Percentiles rank a stretch among this genome's conserved stretches.
Evolutionary conservation across 2,113 vertebrate genomes (phyloP).

Genomic region (Salvelinus namaycush): DNA sequence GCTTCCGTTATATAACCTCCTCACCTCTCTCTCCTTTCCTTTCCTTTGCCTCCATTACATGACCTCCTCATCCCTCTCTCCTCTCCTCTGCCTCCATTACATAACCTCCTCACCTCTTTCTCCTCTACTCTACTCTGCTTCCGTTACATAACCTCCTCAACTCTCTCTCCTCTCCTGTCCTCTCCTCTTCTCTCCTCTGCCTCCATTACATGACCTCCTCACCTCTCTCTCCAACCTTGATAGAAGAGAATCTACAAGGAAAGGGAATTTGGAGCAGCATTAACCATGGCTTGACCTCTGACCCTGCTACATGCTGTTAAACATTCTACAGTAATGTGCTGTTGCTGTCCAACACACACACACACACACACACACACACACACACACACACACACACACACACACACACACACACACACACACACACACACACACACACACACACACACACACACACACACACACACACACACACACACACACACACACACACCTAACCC

Average conservation of each 20-base stretch:
- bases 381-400: slow-evolving; percentile 23
- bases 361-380: slow-evolving; percentile 27
- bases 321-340: slow-evolving; percentile 44
- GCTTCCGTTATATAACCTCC: no score
- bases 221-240: slow-evolving; percentile 52
- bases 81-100: no score
- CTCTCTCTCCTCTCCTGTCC: no score
- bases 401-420: slow-evolving; percentile 8
- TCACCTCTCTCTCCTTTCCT: no score
- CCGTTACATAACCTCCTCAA: no score
- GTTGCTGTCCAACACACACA: slow-evolving; percentile 8
- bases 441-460: no score
- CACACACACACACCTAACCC: slow-evolving; percentile 1
- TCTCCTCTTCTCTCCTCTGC: slow-evolving; percentile 21
- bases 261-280: slow-evolving; percentile 69
- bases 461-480: slow-evolving; percentile 28
- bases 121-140: no score
- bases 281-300: slow-evolving; percentile 58
- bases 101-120: no score
- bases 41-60: no score
- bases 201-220: slow-evolving; percentile 40
- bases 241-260: slow-evolving; percentile 56
- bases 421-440: no score
- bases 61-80: no score
- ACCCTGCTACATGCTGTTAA: slow-evolving; percentile 47